These are phyloP conservation scores for Copidosoma aretas DNA, from an alignment of 2,888 invertebrate species.

Conservation along the genomic window DNA sequence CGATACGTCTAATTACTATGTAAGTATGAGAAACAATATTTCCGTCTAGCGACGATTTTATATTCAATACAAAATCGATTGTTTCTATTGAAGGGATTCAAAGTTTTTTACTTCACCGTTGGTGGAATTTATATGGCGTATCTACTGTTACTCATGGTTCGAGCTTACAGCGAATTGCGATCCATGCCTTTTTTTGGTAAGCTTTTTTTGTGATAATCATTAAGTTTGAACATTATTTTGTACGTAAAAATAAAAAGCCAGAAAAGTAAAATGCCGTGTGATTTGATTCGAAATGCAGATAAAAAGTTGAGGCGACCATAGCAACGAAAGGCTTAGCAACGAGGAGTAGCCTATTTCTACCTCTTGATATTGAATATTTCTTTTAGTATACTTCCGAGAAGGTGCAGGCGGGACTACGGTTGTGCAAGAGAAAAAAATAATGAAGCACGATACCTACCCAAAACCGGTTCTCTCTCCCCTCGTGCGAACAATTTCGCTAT, in stretches of 20 bases:
- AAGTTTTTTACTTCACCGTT: constrained; percentile 88
- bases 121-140: constrained; percentile 86
- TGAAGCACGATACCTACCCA: too few relatives aligned
- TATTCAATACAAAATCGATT: not conserved
- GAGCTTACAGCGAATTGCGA: constrained; percentile 91
- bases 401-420: not conserved
- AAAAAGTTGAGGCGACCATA: not conserved
- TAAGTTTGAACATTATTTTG: not conserved
- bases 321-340: not conserved
- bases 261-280: too few relatives aligned
- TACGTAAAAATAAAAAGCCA: too few relatives aligned
- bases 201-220: constrained; percentile 12
- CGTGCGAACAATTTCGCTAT: constrained; percentile 6
- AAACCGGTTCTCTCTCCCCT: constrained; percentile 22
- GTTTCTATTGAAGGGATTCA: constrained; percentile 81
- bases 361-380: not conserved
- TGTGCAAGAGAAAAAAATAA: not conserved
- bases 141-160: constrained; percentile 80
- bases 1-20: constrained; percentile 83
- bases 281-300: not conserved
- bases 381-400: not conserved
- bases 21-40: constrained; percentile 63
- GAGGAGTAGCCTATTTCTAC: not conserved
- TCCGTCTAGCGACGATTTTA: not conserved
- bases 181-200: constrained; percentile 98